Conservation (phyloP, 1,140 invertebrate genomes). For the Hetaerina americana region DNA sequence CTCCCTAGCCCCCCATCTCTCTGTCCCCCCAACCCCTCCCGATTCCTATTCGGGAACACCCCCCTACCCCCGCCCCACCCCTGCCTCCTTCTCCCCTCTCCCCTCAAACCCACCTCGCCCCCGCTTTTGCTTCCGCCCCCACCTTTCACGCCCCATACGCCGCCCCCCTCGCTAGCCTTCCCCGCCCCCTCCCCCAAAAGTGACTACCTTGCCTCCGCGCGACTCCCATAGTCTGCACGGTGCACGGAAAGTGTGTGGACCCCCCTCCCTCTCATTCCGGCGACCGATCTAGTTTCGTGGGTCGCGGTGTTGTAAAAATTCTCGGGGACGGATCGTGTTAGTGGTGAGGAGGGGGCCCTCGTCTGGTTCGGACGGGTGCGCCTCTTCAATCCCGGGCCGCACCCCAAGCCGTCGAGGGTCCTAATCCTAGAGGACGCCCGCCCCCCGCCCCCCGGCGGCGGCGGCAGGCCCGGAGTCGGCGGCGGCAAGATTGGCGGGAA, state of each 20-base stretch:
- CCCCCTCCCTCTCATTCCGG: not conserved
- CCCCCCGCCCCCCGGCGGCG: not conserved
- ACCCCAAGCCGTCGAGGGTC: conserved; percentile 21
- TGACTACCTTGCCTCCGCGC: no score
- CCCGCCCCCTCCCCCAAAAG: no score
- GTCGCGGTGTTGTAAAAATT: not conserved
- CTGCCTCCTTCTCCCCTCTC: conserved; percentile 21
- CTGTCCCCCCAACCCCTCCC: no score
- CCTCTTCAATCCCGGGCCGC: conserved; percentile 22
- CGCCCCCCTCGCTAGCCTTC: not conserved
- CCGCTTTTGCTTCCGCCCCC: conserved; percentile 9
- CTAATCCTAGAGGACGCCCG: not conserved
- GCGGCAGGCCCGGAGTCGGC: not conserved
- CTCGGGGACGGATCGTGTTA: conserved; percentile 2
- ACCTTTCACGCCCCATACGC: conserved; percentile 1
- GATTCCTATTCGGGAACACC: no score
- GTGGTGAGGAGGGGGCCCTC: conserved; percentile 17
- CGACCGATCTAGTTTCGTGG: conserved; percentile 10
- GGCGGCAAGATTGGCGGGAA: not conserved
- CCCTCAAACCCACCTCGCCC: conserved; percentile 15
- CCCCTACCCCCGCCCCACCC: no score
- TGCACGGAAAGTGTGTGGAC: no score
- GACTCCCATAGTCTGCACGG: no score
- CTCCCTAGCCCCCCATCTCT: no score
- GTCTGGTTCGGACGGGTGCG: conserved; percentile 12